These are phyloP conservation scores for Zaprionus lachaisei DNA, from an alignment of 1,140 invertebrate genomes.

Conservation along the genomic window DNA sequence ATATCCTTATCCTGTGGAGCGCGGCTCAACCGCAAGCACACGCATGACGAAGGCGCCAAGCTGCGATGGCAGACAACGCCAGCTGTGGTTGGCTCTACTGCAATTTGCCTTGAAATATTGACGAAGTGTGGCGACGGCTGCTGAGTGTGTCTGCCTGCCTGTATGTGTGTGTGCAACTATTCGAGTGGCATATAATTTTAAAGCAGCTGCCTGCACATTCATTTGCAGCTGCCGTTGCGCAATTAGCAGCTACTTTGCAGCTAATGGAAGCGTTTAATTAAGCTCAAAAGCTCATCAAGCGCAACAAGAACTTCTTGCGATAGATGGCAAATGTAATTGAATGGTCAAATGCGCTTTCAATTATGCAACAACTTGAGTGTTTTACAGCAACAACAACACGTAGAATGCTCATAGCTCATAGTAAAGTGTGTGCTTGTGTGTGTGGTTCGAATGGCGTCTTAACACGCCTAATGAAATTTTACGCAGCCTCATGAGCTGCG, in stretches of 20 bases:
- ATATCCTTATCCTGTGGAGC: constrained; percentile 3
- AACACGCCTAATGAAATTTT: constrained; percentile 79
- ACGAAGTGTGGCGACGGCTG: constrained; percentile 5
- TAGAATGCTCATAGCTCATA: neutral
- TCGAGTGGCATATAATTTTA: constrained; percentile 29
- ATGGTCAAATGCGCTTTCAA: constrained; percentile 62
- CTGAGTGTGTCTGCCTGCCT: neutral
- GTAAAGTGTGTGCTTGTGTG: constrained; percentile 41
- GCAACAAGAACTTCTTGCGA: constrained; percentile 4
- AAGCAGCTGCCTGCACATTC: constrained; percentile 30
- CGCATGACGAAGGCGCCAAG: constrained; percentile 25
- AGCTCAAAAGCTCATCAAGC: constrained; percentile 36
- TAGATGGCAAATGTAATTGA: constrained; percentile 59
- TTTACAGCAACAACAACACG: constrained; percentile 22
- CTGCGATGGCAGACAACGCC: constrained; percentile 2
- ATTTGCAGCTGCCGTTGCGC: constrained; percentile 16
- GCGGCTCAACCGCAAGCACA: constrained; percentile 50
- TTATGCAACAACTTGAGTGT: constrained; percentile 68
- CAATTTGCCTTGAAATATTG: constrained; percentile 61
- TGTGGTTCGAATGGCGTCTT: constrained; percentile 63
- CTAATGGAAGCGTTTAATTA: constrained; percentile 65
- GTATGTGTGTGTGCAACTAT: neutral
- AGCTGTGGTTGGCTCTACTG: constrained; percentile 51
- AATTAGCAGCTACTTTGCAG: constrained; percentile 44
- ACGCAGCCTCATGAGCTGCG: constrained; percentile 68